Conservation (phyloP, 2,888 invertebrate genomes). For the Drosophila rubida region DNA sequence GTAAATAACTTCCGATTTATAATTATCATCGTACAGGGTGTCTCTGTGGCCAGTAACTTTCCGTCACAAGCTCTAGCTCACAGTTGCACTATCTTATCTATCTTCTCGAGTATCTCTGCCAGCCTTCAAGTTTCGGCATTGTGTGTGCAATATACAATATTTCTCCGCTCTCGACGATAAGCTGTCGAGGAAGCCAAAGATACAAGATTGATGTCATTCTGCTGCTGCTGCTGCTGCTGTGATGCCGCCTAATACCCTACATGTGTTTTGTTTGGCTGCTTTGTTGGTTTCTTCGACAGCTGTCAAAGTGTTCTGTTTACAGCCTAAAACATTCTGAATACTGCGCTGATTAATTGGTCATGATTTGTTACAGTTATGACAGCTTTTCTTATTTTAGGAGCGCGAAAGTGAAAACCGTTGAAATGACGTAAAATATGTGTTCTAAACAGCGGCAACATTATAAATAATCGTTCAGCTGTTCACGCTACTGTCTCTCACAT, state of each 20-base stretch:
- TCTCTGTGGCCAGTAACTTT: slow-evolving; percentile 38
- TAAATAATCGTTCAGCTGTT: slow-evolving; percentile 43
- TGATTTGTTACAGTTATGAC: slow-evolving; percentile 62
- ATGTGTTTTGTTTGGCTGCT: slow-evolving; percentile 20
- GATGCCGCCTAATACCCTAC: slow-evolving; percentile 18
- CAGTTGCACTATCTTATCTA: slow-evolving; percentile 51
- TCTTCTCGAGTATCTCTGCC: slow-evolving; percentile 6
- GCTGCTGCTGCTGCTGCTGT: slow-evolving; percentile 1
- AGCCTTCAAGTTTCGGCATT: slow-evolving; percentile 11
- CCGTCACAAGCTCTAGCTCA: slow-evolving; percentile 7
- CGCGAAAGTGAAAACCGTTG: slow-evolving; percentile 40
- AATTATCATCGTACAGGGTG: slow-evolving; percentile 51
- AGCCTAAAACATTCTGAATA: slow-evolving; percentile 19
- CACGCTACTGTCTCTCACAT: slow-evolving; percentile 17
- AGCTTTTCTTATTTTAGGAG: slow-evolving; percentile 17
- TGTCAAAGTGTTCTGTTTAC: slow-evolving; percentile 43
- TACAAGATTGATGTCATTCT: slow-evolving; percentile 59
- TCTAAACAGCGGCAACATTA: slow-evolving; percentile 42
- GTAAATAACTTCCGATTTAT: slow-evolving; percentile 68
- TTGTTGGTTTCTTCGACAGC: slow-evolving; percentile 23
- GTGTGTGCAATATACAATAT: slow-evolving; percentile 19
- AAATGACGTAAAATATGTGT: slow-evolving; percentile 29
- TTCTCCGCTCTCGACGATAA: slow-evolving; percentile 38
- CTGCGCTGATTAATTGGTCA: slow-evolving; percentile 49
- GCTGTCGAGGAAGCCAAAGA: slow-evolving; percentile 30